Evolutionary conservation across 2,888 invertebrate species (phyloP), one percentile per base, ranked within the genome.

Genomic region (Ormyrus labotus): DNA sequence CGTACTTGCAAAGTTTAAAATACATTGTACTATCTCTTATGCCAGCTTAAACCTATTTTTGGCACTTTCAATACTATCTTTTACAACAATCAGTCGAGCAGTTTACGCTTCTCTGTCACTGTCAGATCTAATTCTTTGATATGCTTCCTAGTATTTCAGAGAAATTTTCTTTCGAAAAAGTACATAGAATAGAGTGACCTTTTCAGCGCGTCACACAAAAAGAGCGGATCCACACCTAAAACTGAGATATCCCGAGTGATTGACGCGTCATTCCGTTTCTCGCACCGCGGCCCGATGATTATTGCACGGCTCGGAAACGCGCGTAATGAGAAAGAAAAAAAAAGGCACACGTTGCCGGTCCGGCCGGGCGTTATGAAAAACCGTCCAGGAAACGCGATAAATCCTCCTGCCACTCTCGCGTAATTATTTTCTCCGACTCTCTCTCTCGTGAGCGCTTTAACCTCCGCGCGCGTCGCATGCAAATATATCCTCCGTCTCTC

Each of bases 341-440:
- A 19, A 51, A 4, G 53, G 11, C 10, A 2, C 10, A 2, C 11
- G 67, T 68, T 68, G 67, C 53, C n/a, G 5, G 2, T 4, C 50
- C 5, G 8, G 1, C 47, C 65, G 2, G n/a, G 64, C 1, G 13
- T 45, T 47, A 48, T 50, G 47, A 47, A 48, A 65, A 65, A 65
- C 48, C 0, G 51, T 51, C 2, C 51, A n/a, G 64, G 47, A 65
- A 65, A 65, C n/a, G 65, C 10, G 19, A 34, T 51, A 67, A 68
- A 53, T 68, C 67, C 10, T 68, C 51, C 7, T 50, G 50, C 13
- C 63, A 47, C 53, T 53, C 64, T 50, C 11, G 64, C 11, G 13
- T 48, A 65, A 50, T 64, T 45, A 47, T 47, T 64, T 45, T 47
- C 34, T 45, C 47, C 48, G 11, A 47, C n/a, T 64, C n/a, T 48